Evolutionary conservation across 2,888 invertebrate genomes (phyloP).

Genomic region (Physocephala rufipes): DNA sequence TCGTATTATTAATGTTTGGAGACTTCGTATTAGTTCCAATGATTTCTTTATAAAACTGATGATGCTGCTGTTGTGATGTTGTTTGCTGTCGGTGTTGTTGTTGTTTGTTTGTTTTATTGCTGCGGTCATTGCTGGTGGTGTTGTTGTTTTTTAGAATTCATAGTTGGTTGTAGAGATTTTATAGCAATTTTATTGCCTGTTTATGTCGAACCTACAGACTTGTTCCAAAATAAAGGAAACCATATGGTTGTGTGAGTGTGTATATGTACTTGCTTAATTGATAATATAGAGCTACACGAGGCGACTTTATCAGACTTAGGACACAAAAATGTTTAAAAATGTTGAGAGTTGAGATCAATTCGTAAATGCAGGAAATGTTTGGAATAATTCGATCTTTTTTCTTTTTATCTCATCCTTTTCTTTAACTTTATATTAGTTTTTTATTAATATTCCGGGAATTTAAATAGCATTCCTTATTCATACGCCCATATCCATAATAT

Average conservation of each 20-base stretch:
- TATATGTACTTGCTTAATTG: too few species aligned
- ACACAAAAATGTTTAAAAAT: too few species aligned
- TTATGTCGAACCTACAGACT: conserved; percentile 24
- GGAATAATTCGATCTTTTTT: too few species aligned
- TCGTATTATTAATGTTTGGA: conserved; percentile 25
- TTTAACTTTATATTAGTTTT: too few species aligned
- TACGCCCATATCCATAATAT: too few species aligned
- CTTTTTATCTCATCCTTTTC: too few species aligned
- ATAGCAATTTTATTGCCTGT: conserved; percentile 33
- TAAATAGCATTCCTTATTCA: too few species aligned
- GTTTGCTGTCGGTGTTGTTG: conserved; percentile 4
- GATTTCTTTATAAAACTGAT: conserved; percentile 16
- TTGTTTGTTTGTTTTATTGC: conserved; percentile 4
- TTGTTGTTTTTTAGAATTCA: background rate
- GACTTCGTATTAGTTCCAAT: conserved; percentile 28
- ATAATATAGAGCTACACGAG: too few species aligned
- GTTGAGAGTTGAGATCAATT: too few species aligned
- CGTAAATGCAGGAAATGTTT: too few species aligned
- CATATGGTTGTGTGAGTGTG: background rate
- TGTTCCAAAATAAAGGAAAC: conserved; percentile 3
- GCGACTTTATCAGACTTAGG: too few species aligned
- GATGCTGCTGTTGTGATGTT: background rate
- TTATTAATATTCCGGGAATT: too few species aligned
- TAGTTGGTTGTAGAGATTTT: conserved; percentile 21
- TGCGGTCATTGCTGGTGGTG: conserved; percentile 13